These are phyloP conservation scores for Theodoxus fluviatilis DNA, from an alignment of 2,888 invertebrate genomes.

Conservation along the genomic window DNA sequence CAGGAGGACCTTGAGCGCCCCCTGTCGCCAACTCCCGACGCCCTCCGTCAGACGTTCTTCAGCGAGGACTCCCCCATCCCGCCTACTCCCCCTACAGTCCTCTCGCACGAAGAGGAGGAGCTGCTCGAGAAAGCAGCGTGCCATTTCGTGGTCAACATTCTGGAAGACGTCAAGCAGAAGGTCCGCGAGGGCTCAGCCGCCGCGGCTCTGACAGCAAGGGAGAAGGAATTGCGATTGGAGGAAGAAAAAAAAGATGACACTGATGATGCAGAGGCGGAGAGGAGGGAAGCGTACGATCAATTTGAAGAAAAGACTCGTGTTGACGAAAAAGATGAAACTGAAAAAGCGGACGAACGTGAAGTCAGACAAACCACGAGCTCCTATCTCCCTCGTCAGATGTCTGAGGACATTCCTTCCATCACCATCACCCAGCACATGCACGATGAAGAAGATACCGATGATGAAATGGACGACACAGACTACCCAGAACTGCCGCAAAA, in stretches of 20 bases:
- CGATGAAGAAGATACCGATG: conserved; percentile 45
- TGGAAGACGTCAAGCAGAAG: conserved; percentile 54
- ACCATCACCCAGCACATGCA: conserved; percentile 72
- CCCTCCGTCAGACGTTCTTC: conserved; percentile 49
- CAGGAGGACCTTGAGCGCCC: conserved; percentile 70
- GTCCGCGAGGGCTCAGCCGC: conserved; percentile 38
- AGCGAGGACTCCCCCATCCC: no score
- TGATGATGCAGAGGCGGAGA: conserved; percentile 34
- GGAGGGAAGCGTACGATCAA: conserved; percentile 32
- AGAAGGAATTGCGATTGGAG: no score
- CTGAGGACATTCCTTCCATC: conserved; percentile 71
- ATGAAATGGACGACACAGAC: conserved; percentile 35
- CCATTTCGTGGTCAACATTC: conserved; percentile 57
- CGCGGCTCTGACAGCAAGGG: no score
- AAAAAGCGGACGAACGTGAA: conserved; percentile 23
- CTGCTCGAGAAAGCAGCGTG: conserved; percentile 51
- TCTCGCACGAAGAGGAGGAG: conserved; percentile 36
- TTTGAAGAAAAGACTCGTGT: no score
- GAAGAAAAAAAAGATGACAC: conserved; percentile 36
- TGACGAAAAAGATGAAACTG: conserved; percentile 25
- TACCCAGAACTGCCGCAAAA: conserved; percentile 27
- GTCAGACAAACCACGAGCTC: background rate
- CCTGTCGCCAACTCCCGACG: conserved; percentile 66
- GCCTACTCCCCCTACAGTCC: no score
- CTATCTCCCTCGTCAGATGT: conserved; percentile 37